Evolutionary conservation across 2,113 vertebrate genomes (phyloP).

Genomic region (Semicossyphus pulcher): DNA sequence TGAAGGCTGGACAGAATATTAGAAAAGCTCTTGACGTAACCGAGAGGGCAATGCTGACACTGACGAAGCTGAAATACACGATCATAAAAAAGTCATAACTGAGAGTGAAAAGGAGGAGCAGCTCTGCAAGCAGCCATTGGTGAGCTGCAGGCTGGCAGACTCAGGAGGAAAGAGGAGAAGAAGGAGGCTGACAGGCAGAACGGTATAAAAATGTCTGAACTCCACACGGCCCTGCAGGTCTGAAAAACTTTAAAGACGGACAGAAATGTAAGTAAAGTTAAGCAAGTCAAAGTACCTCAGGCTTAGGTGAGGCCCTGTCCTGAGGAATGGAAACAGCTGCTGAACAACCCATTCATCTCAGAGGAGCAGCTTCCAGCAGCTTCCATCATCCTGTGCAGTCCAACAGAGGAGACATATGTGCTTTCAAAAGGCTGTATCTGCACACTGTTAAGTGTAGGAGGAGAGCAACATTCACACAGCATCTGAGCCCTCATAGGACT

Average conservation of each 20-base stretch:
- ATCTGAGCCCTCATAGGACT: no score
- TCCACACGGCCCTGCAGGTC: constrained; percentile 2
- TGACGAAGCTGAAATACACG: constrained; percentile 14
- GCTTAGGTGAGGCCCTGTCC: not conserved
- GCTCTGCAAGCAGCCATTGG: constrained; percentile 19
- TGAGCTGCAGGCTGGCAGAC: constrained; percentile 30
- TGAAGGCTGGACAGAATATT: constrained; percentile 4
- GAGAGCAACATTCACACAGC: no score
- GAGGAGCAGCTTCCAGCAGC: not conserved
- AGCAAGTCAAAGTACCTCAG: not conserved
- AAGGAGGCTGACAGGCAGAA: constrained; percentile 16
- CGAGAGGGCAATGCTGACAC: constrained; percentile 20
- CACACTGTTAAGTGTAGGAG: no score
- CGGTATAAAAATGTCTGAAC: constrained; percentile 14
- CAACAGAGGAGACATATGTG: no score
- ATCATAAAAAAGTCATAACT: constrained; percentile 12
- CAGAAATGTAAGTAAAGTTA: constrained; percentile 2
- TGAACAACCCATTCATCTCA: not conserved
- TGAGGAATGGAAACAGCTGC: not conserved
- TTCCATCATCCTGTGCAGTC: no score
- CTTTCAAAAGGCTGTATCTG: no score
- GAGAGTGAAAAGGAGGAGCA: constrained; percentile 17
- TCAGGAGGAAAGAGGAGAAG: constrained; percentile 19
- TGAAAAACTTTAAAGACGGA: not conserved
- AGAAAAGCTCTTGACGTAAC: constrained; percentile 26